These are phyloP conservation scores for Glareola pratincola DNA, from an alignment of 2,113 vertebrate species.

Conservation along the genomic window DNA sequence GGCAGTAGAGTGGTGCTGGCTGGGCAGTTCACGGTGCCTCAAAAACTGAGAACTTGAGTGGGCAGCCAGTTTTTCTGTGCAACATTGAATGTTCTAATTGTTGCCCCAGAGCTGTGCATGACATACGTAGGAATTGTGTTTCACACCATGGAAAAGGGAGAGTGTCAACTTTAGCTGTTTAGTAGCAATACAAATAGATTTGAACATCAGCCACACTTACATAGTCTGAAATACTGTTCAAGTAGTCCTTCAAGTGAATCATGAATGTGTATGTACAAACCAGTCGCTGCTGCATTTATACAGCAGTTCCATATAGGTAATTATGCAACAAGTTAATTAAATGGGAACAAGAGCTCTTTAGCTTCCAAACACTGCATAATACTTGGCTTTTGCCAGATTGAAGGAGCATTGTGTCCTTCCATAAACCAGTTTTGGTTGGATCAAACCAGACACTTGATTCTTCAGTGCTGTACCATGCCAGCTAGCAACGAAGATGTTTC, in stretches of 20 bases:
- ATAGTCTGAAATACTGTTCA: background rate
- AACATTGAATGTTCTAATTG: background rate
- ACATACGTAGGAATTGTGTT: background rate
- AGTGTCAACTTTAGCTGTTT: background rate
- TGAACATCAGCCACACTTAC: too few relatives aligned
- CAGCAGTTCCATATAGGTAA: background rate
- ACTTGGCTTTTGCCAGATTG: background rate
- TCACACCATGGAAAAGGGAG: background rate
- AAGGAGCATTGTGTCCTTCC: constrained; percentile 1
- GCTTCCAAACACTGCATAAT: constrained; percentile 1
- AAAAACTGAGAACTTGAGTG: background rate
- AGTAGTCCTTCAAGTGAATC: background rate
- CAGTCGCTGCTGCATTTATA: background rate
- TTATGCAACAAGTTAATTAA: constrained; percentile 26
- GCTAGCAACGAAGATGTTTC: background rate
- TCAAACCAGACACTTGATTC: background rate
- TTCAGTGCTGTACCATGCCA: background rate
- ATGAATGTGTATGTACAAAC: background rate
- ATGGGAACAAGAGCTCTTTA: constrained; percentile 25
- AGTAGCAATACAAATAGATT: too few relatives aligned
- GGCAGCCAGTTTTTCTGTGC: background rate
- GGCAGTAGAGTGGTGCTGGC: background rate
- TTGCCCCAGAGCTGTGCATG: background rate
- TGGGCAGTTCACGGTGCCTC: background rate
- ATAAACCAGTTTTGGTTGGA: background rate